Conservation (phyloP, 2,888 invertebrate species). For the Diaperis boleti region DNA sequence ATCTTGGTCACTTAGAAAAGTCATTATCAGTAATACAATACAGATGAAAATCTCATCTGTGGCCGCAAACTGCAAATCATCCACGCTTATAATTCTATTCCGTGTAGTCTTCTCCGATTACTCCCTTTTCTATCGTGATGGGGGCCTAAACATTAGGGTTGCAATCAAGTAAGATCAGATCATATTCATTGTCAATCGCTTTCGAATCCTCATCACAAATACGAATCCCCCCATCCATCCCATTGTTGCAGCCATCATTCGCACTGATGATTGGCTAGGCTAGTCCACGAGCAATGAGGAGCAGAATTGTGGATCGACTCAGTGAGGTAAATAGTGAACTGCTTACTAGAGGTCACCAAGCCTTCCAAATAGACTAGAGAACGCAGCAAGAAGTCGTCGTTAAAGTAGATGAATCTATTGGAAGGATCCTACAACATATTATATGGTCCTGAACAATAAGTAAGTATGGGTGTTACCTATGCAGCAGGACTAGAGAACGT, state of each 20-base stretch:
- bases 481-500: conserved; percentile 81
- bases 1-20: neutral
- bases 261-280: too few relatives aligned
- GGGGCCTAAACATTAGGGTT: conserved; percentile 68
- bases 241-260: conserved; percentile 80
- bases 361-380: conserved; percentile 76
- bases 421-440: conserved; percentile 74
- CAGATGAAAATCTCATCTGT: too few relatives aligned
- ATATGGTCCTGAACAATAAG: too few relatives aligned
- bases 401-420: conserved; percentile 81
- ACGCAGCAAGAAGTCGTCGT: conserved; percentile 83
- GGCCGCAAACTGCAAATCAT: too few relatives aligned
- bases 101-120: too few relatives aligned
- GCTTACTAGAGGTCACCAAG: conserved; percentile 63
- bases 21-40: neutral
- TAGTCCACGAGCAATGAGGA: conserved; percentile 82
- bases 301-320: conserved; percentile 83
- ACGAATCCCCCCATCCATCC: conserved; percentile 78
- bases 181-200: neutral
- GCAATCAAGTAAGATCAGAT: neutral
- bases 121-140: conserved; percentile 76
- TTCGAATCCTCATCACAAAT: conserved; percentile 66
- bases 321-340: conserved; percentile 70
- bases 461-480: conserved; percentile 67
- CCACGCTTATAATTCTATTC: too few relatives aligned